Evolutionary conservation across 1,140 invertebrate genomes (phyloP).

Genomic region (Drosophila leontia): DNA sequence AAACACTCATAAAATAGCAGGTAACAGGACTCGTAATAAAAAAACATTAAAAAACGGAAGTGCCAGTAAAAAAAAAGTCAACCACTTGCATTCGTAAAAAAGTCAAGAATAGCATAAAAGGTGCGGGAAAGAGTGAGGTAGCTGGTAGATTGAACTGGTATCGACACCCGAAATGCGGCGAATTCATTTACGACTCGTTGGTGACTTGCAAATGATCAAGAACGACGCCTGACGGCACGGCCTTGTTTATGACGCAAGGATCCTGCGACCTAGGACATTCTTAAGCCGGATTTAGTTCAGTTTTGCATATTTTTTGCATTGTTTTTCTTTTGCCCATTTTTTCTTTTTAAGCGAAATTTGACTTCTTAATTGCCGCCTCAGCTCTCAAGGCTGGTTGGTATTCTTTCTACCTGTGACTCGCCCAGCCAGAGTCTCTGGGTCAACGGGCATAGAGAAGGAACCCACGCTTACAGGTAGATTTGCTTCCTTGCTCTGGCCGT

Average conservation of each 20-base stretch:
- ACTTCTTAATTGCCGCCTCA: slow-evolving; percentile 75
- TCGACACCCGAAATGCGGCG: slow-evolving; percentile 11
- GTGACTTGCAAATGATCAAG: slow-evolving; percentile 36
- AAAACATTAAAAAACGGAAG: slow-evolving; percentile 59
- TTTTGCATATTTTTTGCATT: slow-evolving; percentile 77
- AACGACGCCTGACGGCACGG: not conserved
- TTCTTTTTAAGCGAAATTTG: slow-evolving; percentile 75
- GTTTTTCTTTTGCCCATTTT: slow-evolving; percentile 49
- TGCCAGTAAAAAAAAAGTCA: slow-evolving; percentile 70
- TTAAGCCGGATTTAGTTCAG: slow-evolving; percentile 81
- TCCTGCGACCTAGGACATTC: slow-evolving; percentile 44
- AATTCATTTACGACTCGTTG: slow-evolving; percentile 60
- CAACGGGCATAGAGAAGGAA: slow-evolving; percentile 50
- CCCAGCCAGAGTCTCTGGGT: not conserved
- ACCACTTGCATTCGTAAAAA: slow-evolving; percentile 60
- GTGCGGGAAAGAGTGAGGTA: slow-evolving; percentile 12
- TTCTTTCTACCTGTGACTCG: slow-evolving; percentile 22
- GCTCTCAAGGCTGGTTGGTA: slow-evolving; percentile 53
- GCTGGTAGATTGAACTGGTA: not conserved
- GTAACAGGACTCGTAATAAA: slow-evolving; percentile 48
- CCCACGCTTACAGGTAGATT: slow-evolving; percentile 73
- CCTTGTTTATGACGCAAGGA: slow-evolving; percentile 45
- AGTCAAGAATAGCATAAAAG: slow-evolving; percentile 49
- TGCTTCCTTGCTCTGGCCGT: not conserved
- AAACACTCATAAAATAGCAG: slow-evolving; percentile 49